phyloP scores from a whole-genome alignment of 2,797 vertebrate species.

The Ambastaia sidthimunki region DNA sequence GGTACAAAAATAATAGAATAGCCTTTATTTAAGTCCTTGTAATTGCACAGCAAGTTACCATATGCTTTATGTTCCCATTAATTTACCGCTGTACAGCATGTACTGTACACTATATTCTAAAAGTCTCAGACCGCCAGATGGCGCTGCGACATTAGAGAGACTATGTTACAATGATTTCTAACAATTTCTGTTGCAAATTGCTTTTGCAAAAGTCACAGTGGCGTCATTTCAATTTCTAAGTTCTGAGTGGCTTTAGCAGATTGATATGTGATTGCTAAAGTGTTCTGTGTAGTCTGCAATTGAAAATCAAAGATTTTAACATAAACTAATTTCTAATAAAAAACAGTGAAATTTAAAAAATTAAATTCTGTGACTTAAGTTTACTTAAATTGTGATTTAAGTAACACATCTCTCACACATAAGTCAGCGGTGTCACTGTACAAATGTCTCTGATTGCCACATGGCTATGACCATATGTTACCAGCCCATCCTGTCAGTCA shows the following conservation, averaged over 20 bases:
- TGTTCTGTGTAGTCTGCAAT: not conserved
- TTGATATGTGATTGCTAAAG: not conserved
- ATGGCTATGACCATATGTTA: slow-evolving; percentile 59
- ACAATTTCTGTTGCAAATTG: not conserved
- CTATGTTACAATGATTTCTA: not conserved
- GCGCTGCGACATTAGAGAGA: slow-evolving; percentile 37
- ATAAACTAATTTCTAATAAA: not conserved
- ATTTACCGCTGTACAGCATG: not conserved
- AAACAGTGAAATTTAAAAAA: not conserved
- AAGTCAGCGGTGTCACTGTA: slow-evolving; percentile 24
- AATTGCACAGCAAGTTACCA: not conserved
- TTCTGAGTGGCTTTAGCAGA: not conserved
- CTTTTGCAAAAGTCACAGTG: not conserved
- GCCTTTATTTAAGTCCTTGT: too few relatives aligned
- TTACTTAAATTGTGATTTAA: not conserved
- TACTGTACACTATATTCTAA: not conserved
- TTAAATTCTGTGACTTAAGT: too few relatives aligned
- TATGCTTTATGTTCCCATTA: not conserved
- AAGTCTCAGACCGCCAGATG: slow-evolving; percentile 52
- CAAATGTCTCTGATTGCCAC: slow-evolving; percentile 48
- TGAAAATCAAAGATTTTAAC: not conserved
- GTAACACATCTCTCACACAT: not conserved
- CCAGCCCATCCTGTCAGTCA: slow-evolving; percentile 39
- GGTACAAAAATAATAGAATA: not conserved
- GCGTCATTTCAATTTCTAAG: not conserved